Conservation (phyloP, 2,888 invertebrate genomes). For the Norana najaformis region DNA sequence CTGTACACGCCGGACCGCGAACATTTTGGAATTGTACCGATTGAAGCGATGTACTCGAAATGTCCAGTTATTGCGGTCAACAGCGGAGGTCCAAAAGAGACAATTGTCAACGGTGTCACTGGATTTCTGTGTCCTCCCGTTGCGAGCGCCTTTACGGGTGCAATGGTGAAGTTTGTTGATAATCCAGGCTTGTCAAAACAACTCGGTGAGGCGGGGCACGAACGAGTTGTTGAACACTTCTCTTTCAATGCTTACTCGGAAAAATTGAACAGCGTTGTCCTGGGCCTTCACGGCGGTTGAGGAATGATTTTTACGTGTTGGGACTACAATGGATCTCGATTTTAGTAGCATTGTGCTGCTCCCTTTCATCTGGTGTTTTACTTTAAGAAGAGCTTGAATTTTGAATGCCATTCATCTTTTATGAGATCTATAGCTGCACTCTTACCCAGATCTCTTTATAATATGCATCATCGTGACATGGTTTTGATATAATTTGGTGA, state of each 20-base stretch:
- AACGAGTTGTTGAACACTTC: constrained; percentile 78
- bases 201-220: constrained; percentile 76
- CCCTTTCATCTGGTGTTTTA: not conserved
- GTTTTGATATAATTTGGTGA: too few species aligned
- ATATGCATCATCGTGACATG: too few species aligned
- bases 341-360: not conserved
- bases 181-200: constrained; percentile 69
- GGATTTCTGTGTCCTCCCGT: constrained; percentile 65
- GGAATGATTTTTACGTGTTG: not conserved
- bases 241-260: constrained; percentile 78
- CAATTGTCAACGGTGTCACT: constrained; percentile 68
- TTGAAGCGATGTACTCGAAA: constrained; percentile 93
- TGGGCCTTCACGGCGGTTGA: not conserved
- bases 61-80: constrained; percentile 93
- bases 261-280: constrained; percentile 48
- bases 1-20: constrained; percentile 95
- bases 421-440: too few species aligned
- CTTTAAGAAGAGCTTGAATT: not conserved
- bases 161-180: constrained; percentile 74
- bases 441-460: too few species aligned
- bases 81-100: constrained; percentile 94
- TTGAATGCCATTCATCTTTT: too few species aligned
- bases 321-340: not conserved
- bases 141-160: constrained; percentile 75
- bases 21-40: constrained; percentile 98